A percentile compares a stretch with the other conserved stretches of the same genome.
phyloP scores from a whole-genome alignment of 2,113 vertebrate species.

The Oreamnos americanus region DNA sequence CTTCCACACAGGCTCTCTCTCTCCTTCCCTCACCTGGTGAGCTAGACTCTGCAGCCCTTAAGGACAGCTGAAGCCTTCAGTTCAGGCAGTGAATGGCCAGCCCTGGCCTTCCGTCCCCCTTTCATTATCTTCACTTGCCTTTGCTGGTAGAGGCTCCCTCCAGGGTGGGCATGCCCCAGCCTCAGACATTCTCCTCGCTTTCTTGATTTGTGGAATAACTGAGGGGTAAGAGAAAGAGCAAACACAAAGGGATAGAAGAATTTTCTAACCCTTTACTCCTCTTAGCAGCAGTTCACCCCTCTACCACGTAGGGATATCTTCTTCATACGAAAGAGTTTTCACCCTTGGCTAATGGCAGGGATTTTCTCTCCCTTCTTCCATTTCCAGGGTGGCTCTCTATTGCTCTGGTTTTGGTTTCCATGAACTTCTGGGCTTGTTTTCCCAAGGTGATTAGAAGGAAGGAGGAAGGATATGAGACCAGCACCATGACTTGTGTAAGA shows the following conservation, averaged over 20 bases:
- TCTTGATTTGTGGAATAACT: not conserved
- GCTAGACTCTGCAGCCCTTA: not conserved
- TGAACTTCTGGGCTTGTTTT: not conserved
- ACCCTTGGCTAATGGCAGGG: too few species aligned
- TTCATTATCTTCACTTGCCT: not conserved
- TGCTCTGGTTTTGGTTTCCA: not conserved
- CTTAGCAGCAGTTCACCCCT: not conserved
- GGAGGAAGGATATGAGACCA: not conserved
- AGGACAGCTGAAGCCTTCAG: not conserved
- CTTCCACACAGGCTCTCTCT: not conserved
- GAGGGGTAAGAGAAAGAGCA: not conserved
- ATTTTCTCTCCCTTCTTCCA: not conserved
- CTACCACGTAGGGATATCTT: not conserved
- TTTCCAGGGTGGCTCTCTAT: not conserved
- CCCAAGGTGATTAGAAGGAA: not conserved
- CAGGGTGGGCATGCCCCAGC: accelerated
- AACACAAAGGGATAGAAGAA: not conserved
- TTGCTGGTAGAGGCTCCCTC: not conserved
- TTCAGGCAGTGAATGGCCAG: not conserved
- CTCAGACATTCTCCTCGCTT: not conserved
- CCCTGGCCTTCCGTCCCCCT: not conserved
- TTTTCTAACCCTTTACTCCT: not conserved
- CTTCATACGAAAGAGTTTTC: not conserved
- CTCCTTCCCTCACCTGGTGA: not conserved
- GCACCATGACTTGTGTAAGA: not conserved